Evolutionary conservation across 2,113 vertebrate genomes (phyloP), one percentile per base, ranked within the genome.

Genomic region (Lanius ludovicianus): DNA sequence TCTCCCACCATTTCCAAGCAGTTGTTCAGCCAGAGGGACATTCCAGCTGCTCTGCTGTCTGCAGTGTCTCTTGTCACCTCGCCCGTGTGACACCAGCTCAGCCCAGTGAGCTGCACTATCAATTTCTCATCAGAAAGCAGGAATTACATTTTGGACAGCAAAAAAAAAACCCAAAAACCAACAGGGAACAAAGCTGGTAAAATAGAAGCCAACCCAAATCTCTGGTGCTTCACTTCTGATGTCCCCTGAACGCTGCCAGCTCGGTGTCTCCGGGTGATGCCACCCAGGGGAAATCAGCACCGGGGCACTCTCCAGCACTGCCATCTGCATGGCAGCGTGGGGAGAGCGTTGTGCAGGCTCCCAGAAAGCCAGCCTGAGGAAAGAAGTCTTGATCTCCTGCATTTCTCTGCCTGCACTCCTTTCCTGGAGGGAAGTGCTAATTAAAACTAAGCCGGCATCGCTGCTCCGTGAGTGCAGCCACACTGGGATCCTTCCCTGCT

Each of bases 271-370:
- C 41, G 96, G 95, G 92, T 91, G 92, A 76, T 69, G 94, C 92
- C 91, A 86, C 91, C 13, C 69, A 7, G 86, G 98, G 97, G 93
- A 97, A 97, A 96, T 91, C 79, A 97, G 93, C 95, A 83, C 93
- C 97, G 73, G 94, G 41, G 94, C 94, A 52, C 91, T 96, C 94
- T 53, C 41, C 30, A 88, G 92, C 93, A 27, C 75, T 95, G 95
- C 97, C 98, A 98, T 91, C 97, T 97, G 95, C 92, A 50, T 28
- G 90, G 83, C 94, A 95, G 5, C 59, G 21, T 84, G 78, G 65
- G 80, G 4, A 95, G 81, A 73, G 89, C 90, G 41, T 16, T 23
- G 75, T 53, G 94, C 73, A 82, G 89, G 94, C 96, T 35, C 57
- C 18, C 78, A 16, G 10, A 52, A 44, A 96, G 81, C 62, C 75